Evolutionary conservation across 2,113 vertebrate genomes (phyloP), one percentile per base, ranked within the genome.

Genomic region (Reinhardtius hippoglossoides): DNA sequence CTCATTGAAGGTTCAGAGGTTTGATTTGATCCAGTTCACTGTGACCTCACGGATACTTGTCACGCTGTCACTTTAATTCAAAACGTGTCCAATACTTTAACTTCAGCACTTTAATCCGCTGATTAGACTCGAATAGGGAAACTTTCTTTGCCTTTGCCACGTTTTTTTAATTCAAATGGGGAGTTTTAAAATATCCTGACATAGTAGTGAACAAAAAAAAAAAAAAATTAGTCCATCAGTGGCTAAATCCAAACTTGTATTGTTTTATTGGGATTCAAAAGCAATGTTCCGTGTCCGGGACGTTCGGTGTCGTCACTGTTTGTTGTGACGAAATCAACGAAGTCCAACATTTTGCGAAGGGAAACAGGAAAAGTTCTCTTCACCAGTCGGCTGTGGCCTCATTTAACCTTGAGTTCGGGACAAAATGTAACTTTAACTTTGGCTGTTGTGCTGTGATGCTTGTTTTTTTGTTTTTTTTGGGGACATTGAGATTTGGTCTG

Each of bases 391-490:
- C 68, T 67, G 61, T 64, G 48, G 40, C n/a, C 57, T 76, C 60
- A 21, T 14, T 63, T 71, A 42, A 79, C 61, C 40, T 72, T 57
- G 21, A 26, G 57, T 54, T 62, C 79, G 74, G 67, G 68, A 58
- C 77, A 24, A 31, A 42, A 48, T 61, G 27, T 60, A 56, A 76
- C 67, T 89, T 91, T 80, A 68, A 64, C 18, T 59, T 31, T 72
- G 46, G 68, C 71, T 61, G 23, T 44, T 84, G 71, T 89, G 86
- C 80, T 87, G 86, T 89, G 83, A 84, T 46, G 60, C 50, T 73
- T 85, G 68, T 66, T 20, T 52, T 20, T 31, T 35, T 35, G 54
- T 50, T 52, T 20, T 56, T 20, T 59, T 59, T 52, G 46, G 31
- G 26, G 67, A 69, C n/a, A 44, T n/a, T 50, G 24, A 82, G 26